Evolutionary conservation across 2,888 invertebrate species (phyloP), one percentile per base, ranked within the genome.

Genomic region (Dorcus parallelipipedus): DNA sequence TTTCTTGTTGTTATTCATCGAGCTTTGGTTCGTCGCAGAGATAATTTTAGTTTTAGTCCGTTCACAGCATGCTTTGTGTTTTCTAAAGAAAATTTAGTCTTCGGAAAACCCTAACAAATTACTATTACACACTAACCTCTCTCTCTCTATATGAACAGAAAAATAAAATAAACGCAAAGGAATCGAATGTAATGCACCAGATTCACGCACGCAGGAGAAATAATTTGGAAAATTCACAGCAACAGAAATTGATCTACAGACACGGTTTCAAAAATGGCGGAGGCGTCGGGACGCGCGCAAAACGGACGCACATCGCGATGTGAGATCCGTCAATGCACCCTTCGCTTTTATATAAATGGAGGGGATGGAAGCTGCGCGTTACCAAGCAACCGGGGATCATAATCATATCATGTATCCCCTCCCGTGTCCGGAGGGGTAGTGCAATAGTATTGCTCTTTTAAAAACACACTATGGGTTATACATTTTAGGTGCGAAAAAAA

Each of bases 321-420:
- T 74, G 72, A 70, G 70, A 71, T 71, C 69, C 70, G 67, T 61
- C 61, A 65, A 66, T 71, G 72, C 73, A 71, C 75, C 74, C 67
- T 64, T 73, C 70, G 71, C 69, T 67, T 67, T 71, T 76, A 75
- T 76, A 76, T 74, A 61, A 61, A 71, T 69, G 68, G 75, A 63
- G 74, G 76, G 76, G 74, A 72, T 73, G 72, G 74, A 76, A 73
- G 74, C 75, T 75, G 76, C 74, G 75, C 74, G 76, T 77, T 74
- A 65, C 76, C 69, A 70, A 67, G 77, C 76, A 76, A 77, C 77
- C 70, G 66, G 70, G 76, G 75, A 76, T 77, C 76, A 77, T 77
- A 77, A 77, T 77, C 77, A 77, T 77, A 77, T 77, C 76, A 76
- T 76, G 73, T 73, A 68, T 70, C 65, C 68, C 69, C 64, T 65